Evolutionary conservation across 2,888 invertebrate genomes (phyloP).

Genomic region (Drosophila mettleri): DNA sequence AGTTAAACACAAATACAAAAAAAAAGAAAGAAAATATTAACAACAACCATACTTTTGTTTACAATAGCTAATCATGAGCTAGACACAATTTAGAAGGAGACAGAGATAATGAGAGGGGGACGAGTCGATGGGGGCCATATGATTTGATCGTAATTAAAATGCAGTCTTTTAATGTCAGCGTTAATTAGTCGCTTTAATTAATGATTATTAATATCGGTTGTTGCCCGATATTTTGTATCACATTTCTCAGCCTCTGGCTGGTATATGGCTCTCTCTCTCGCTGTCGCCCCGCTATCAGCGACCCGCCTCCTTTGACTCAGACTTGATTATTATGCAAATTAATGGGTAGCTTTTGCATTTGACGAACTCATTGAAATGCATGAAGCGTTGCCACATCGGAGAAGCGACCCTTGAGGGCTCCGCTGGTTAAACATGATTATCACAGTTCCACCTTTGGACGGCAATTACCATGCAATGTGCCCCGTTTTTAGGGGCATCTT

Average conservation of each 20-base stretch:
- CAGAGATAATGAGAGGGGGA: neutral
- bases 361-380: slow-evolving; percentile 77
- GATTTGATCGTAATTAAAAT: slow-evolving; percentile 66
- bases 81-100: neutral
- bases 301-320: slow-evolving; percentile 4
- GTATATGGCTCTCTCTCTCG: neutral
- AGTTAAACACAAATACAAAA: neutral
- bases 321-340: slow-evolving; percentile 78
- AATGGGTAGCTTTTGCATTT: slow-evolving; percentile 71
- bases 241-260: slow-evolving; percentile 33
- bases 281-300: neutral
- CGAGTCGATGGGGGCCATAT: neutral
- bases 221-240: slow-evolving; percentile 61
- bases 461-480: slow-evolving; percentile 67
- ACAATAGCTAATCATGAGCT: slow-evolving; percentile 14
- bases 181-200: slow-evolving; percentile 78
- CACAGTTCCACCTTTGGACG: slow-evolving; percentile 75
- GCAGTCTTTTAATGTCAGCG: slow-evolving; percentile 78
- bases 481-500: slow-evolving; percentile 11
- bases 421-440: slow-evolving; percentile 76
- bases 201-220: slow-evolving; percentile 79
- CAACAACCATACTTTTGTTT: slow-evolving; percentile 9
- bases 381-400: slow-evolving; percentile 53
- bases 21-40: neutral
- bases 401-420: slow-evolving; percentile 30